Conservation (phyloP, 1,140 invertebrate species). For the Oryctes rhinoceros region DNA sequence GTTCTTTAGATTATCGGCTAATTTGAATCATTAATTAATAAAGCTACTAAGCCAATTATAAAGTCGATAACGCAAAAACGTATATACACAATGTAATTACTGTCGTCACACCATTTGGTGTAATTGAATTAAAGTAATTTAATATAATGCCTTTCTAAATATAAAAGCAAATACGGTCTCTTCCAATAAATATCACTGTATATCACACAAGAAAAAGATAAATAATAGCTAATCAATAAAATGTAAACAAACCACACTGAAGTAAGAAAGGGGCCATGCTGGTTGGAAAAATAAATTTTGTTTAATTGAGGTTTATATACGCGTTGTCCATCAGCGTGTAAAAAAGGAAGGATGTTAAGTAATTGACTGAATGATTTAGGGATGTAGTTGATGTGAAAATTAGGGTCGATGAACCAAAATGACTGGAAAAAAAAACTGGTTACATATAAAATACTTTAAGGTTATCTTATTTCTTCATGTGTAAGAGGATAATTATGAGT, state of each 20-base stretch:
- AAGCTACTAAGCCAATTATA: conserved; percentile 33
- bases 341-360: conserved; percentile 35
- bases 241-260: background rate
- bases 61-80: background rate
- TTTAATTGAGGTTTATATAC: conserved; percentile 3
- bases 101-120: conserved; percentile 21
- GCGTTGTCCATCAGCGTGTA: background rate
- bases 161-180: background rate
- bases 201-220: background rate
- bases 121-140: conserved; percentile 30
- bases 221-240: background rate
- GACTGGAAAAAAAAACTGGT: conserved; percentile 1
- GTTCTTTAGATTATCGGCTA: background rate
- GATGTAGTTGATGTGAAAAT: conserved; percentile 21
- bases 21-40: conserved; percentile 25
- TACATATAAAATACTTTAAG: conserved; percentile 21
- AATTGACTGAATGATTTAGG: conserved; percentile 27
- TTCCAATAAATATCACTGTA: background rate
- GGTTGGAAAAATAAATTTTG: conserved; percentile 16
- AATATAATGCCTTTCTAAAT: conserved; percentile 19
- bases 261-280: background rate
- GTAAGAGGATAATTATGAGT: conserved; percentile 1
- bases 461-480: conserved; percentile 1
- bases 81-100: conserved; percentile 2
- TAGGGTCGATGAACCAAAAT: conserved; percentile 19